phyloP scores from a whole-genome alignment of 1,140 invertebrate species.

The Drosophila sulfurigaster region DNA sequence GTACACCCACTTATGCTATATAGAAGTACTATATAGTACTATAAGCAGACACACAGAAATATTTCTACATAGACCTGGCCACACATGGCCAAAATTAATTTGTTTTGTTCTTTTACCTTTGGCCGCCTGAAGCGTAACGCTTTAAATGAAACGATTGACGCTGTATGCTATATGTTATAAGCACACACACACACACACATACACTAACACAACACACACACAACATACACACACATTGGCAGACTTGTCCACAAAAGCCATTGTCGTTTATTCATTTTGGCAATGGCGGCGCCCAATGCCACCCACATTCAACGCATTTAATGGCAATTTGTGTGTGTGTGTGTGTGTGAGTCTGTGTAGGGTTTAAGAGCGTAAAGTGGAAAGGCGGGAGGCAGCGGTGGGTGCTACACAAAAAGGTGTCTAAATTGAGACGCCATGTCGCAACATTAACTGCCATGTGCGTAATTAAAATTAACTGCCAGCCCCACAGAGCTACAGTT shows the following conservation, averaged over 20 bases:
- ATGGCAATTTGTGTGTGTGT: slow-evolving; percentile 65
- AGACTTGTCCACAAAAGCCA: slow-evolving; percentile 64
- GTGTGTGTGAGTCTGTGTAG: slow-evolving; percentile 18
- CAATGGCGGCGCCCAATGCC: slow-evolving; percentile 38
- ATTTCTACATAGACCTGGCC: slow-evolving; percentile 28
- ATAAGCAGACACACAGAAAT: slow-evolving; percentile 1
- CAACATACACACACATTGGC: slow-evolving; percentile 2
- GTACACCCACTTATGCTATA: slow-evolving; percentile 12
- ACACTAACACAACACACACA: neutral
- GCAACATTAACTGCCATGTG: slow-evolving; percentile 65
- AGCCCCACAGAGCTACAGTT: slow-evolving; percentile 14
- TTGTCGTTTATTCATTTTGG: slow-evolving; percentile 72
- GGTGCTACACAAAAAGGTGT: slow-evolving; percentile 60
- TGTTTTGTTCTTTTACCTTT: slow-evolving; percentile 75
- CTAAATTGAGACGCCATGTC: slow-evolving; percentile 77
- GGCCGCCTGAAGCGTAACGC: slow-evolving; percentile 46
- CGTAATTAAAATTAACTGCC: slow-evolving; percentile 82
- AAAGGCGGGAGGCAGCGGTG: neutral
- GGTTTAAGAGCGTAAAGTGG: slow-evolving; percentile 1
- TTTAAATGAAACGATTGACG: slow-evolving; percentile 70
- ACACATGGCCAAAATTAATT: slow-evolving; percentile 71
- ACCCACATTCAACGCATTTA: slow-evolving; percentile 55
- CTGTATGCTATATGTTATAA: slow-evolving; percentile 40
- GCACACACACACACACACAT: slow-evolving; percentile 3
- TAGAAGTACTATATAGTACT: neutral